phyloP scores from a whole-genome alignment of 2,797 vertebrate genomes.

The Myiotriccus ornatus region DNA sequence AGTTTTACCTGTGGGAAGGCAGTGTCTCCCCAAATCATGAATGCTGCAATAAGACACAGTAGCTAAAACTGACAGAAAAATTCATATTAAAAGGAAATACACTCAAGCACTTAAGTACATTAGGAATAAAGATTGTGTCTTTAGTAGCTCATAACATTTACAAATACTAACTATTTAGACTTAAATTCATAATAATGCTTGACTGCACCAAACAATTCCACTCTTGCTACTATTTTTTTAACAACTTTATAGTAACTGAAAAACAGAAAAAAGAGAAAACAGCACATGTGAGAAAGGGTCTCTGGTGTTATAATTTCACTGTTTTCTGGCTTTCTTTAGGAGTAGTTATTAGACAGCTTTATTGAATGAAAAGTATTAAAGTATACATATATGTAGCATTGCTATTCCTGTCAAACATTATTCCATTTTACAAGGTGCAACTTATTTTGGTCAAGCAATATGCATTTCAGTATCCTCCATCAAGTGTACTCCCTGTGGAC shows the following conservation, averaged over 20 bases:
- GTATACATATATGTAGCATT: background rate
- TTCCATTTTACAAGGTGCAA: background rate
- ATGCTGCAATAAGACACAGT: background rate
- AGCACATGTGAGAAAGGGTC: background rate
- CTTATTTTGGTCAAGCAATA: background rate
- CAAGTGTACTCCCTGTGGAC: background rate
- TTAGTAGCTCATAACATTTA: background rate
- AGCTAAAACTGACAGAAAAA: background rate
- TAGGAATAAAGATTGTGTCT: background rate
- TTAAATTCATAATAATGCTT: background rate
- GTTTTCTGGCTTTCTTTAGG: background rate
- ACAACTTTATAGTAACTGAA: background rate
- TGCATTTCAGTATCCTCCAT: background rate
- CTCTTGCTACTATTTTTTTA: background rate
- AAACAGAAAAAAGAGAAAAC: background rate
- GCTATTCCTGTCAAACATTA: background rate
- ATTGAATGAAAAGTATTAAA: background rate
- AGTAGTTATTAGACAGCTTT: background rate
- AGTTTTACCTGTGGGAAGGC: background rate
- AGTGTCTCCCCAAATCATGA: background rate
- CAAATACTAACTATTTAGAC: background rate
- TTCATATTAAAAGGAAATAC: background rate
- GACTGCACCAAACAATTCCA: background rate
- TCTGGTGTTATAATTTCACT: background rate
- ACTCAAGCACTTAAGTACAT: background rate